phyloP scores from a whole-genome alignment of 2,797 vertebrate species.

The Mus minutoides region DNA sequence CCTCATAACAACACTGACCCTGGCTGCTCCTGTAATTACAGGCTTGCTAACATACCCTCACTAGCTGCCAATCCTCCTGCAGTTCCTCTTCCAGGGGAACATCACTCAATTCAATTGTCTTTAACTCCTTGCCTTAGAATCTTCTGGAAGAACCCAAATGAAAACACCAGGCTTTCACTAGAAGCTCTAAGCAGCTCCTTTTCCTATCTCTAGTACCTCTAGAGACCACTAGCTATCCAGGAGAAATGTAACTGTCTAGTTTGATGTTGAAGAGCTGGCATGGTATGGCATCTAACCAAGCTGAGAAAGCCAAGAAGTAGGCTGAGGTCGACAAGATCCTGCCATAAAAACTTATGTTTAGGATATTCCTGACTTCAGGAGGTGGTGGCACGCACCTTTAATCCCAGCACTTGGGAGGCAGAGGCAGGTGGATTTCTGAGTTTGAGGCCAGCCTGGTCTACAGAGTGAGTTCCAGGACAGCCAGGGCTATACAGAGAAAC shows the following conservation, averaged over 20 bases:
- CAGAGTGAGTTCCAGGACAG: too few relatives aligned
- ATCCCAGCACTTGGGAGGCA: too few relatives aligned
- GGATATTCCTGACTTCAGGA: too few relatives aligned
- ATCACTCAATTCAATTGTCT: background rate
- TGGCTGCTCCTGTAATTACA: background rate
- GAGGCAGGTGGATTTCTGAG: too few relatives aligned
- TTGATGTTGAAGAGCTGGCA: background rate
- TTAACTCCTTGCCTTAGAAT: background rate
- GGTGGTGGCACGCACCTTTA: too few relatives aligned
- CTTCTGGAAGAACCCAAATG: background rate
- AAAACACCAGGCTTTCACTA: background rate
- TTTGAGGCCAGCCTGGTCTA: too few relatives aligned
- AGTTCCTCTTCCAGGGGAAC: background rate
- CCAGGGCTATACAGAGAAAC: too few relatives aligned
- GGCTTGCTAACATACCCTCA: background rate
- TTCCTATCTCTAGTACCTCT: background rate
- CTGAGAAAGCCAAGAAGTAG: background rate
- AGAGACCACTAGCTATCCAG: background rate
- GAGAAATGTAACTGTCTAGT: background rate
- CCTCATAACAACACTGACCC: background rate
- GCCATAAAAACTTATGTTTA: background rate
- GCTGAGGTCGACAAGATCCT: background rate
- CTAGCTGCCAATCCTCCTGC: background rate
- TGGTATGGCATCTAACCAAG: background rate
- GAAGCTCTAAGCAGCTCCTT: background rate